These are phyloP conservation scores for Pammene aurita DNA, from an alignment of 2,888 invertebrate genomes.

Conservation along the genomic window DNA sequence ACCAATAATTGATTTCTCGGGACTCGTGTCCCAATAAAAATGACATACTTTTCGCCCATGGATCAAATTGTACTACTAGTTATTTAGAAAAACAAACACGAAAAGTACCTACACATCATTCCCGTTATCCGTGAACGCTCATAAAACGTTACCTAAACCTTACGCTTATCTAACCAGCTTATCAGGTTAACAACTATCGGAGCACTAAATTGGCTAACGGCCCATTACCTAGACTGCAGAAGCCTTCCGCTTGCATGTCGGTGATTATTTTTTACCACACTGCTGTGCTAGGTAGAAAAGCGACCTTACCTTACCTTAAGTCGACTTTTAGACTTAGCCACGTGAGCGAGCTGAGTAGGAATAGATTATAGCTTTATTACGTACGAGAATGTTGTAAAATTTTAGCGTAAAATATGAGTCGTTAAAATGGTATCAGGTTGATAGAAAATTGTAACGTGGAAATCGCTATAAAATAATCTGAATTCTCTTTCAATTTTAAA, in stretches of 20 bases:
- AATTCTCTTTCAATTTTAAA: too few relatives aligned
- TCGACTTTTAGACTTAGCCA: too few relatives aligned
- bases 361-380: too few relatives aligned
- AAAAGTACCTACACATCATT: too few relatives aligned
- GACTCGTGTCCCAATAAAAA: too few relatives aligned
- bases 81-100: too few relatives aligned
- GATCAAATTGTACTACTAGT: too few relatives aligned
- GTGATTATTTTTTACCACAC: constrained; percentile 19
- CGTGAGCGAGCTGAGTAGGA: too few relatives aligned
- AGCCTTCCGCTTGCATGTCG: constrained; percentile 16
- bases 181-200: constrained; percentile 9
- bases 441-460: neutral
- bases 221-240: constrained; percentile 6
- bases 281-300: neutral
- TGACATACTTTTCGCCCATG: too few relatives aligned
- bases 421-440: neutral
- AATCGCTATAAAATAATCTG: neutral
- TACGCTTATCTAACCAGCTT: neutral
- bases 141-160: neutral
- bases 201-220: constrained; percentile 8
- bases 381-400: neutral
- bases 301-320: neutral
- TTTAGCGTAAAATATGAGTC: neutral
- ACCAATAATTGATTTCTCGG: too few relatives aligned
- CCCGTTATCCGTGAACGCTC: too few relatives aligned